Base-by-base conservation (phyloP, 1,140 invertebrate species). In the Brachionus manjavacas region DNA sequence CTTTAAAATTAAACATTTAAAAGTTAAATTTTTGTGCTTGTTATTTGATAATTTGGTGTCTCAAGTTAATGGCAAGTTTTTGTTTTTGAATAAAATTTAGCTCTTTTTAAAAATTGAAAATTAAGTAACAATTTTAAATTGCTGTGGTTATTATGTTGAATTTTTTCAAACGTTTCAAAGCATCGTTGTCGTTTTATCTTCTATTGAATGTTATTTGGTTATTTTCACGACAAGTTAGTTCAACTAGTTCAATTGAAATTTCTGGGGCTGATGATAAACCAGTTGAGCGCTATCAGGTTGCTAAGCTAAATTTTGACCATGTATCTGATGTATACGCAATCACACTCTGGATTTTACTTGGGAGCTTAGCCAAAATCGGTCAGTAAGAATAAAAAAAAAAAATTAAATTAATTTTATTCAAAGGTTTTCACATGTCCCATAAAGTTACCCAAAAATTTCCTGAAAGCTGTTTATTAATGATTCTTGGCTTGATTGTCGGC, bases 381-480 rank as follows among this genome's bases (percentile, higher is more conserved):
- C 0, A 20, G 80, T 68, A 31, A 3, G 43, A 39, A 12, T 16
- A 55, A 39, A n/a, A n/a, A n/a, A n/a, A n/a, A n/a, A n/a, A n/a
- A n/a, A n/a, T n/a, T n/a, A n/a, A n/a, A n/a, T n/a, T n/a, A n/a
- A n/a, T n/a, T n/a, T n/a, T n/a, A n/a, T n/a, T n/a, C n/a, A n/a
- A 52, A 80, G 78, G 78, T 9, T 84, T 84, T 84, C 83, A 84
- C n/a, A 72, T 84, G 41, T 74, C 68, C 16, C 68, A 84, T 64
- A 31, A 41, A 52, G 2, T 84, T 20, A 84, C 83, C 1, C 25
- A 84, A 39, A 86, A 89, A 23, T 87, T 92, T 85, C 91, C 91
- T 0, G 97, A 99, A 90, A 97, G 95, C 9, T 98, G 96, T 90
- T 92, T 99, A 64, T 92, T 99, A 86, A 98, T 99, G 87, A 92